Percentiles rank a stretch among this genome's conserved stretches.
Evolutionary conservation across 2,797 vertebrate genomes (phyloP).

Genomic region (Clangula hyemalis): DNA sequence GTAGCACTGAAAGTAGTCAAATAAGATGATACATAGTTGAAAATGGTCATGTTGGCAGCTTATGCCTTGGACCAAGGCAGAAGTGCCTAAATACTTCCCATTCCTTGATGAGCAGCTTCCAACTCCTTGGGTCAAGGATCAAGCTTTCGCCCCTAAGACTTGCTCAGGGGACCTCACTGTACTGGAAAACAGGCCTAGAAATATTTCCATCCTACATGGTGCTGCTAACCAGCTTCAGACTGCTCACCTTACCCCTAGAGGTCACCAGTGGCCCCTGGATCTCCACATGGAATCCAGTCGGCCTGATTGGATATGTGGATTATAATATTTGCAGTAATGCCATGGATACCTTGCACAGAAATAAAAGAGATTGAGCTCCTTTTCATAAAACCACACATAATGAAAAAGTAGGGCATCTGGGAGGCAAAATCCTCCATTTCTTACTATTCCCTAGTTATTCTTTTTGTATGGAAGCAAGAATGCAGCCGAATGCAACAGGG

Average conservation of each 20-base stretch:
- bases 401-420: slow-evolving; percentile 32
- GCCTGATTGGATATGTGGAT: background rate
- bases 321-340: background rate
- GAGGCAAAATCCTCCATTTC: background rate
- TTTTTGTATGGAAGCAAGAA: slow-evolving; percentile 20
- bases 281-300: background rate
- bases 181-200: background rate
- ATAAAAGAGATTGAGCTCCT: background rate
- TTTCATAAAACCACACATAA: slow-evolving; percentile 30
- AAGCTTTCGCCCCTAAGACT: background rate
- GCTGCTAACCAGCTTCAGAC: background rate
- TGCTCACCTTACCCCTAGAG: background rate
- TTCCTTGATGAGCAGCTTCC: too few relatives aligned
- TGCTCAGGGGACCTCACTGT: background rate
- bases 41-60: background rate
- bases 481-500: slow-evolving; percentile 15
- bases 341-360: background rate
- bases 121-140: too few relatives aligned
- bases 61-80: background rate
- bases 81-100: background rate
- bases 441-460: slow-evolving; percentile 31
- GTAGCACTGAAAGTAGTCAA: background rate
- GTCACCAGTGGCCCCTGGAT: background rate
- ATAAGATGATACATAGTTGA: background rate
- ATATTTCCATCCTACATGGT: background rate